Evolutionary conservation across 2,113 vertebrate species (phyloP).

Genomic region (Actinemys pallida): DNA sequence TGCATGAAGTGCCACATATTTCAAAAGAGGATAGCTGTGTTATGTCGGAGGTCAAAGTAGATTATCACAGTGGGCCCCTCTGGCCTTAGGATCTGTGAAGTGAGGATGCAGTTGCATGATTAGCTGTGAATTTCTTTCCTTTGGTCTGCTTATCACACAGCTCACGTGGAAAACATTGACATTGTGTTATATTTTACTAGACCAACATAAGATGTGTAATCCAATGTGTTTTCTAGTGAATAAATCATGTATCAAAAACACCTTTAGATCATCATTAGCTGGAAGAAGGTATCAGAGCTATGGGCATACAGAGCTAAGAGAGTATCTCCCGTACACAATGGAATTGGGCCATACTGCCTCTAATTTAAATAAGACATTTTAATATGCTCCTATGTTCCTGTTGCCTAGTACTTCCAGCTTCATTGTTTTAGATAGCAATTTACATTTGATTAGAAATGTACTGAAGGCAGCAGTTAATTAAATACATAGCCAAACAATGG

Average conservation of each 20-base stretch:
- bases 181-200: background rate
- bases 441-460: background rate
- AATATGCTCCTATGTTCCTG: conserved; percentile 21
- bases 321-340: background rate
- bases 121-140: background rate
- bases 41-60: background rate
- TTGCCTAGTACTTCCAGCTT: conserved; percentile 40
- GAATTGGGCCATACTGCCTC: background rate
- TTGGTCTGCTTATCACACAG: background rate
- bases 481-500: conserved; percentile 39
- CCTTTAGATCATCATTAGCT: background rate
- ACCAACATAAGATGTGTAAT: background rate
- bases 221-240: background rate
- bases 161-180: background rate
- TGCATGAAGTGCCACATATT: background rate
- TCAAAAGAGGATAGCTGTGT: background rate
- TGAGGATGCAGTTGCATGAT: background rate
- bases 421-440: background rate
- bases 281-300: background rate
- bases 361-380: conserved; percentile 51
- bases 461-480: conserved; percentile 22
- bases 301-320: background rate
- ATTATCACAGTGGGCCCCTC: background rate
- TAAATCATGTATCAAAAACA: background rate
- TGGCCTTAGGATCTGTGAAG: background rate